A percentile compares a stretch with the other conserved stretches of the same genome.
These are phyloP conservation scores for Tigriopus japonicus DNA, from an alignment of 1,140 invertebrate genomes.

Conservation along the genomic window DNA sequence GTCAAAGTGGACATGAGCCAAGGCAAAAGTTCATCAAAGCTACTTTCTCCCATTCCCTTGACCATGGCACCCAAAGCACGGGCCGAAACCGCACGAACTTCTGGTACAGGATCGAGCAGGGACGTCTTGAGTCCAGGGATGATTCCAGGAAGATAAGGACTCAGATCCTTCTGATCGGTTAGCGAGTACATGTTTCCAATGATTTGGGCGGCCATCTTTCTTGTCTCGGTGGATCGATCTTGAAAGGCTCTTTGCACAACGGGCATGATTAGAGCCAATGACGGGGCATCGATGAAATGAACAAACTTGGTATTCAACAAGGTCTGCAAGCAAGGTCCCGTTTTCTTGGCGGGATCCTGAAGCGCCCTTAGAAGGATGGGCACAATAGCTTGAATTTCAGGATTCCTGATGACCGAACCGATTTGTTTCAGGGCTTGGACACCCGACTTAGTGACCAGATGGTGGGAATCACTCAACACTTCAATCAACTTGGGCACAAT, in stretches of 20 bases:
- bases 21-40: slow-evolving; percentile 81
- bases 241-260: slow-evolving; percentile 92
- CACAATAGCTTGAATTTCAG: slow-evolving; percentile 82
- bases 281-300: slow-evolving; percentile 97
- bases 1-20: slow-evolving; percentile 99
- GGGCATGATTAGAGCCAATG: slow-evolving; percentile 95
- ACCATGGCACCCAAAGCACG: slow-evolving; percentile 77
- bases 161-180: slow-evolving; percentile 94
- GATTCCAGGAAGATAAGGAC: slow-evolving; percentile 86
- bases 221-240: slow-evolving; percentile 87
- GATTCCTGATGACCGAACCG: slow-evolving; percentile 92
- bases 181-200: slow-evolving; percentile 94
- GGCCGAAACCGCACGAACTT: slow-evolving; percentile 40
- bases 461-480: slow-evolving; percentile 89
- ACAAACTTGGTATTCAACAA: slow-evolving; percentile 94
- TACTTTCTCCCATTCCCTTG: slow-evolving; percentile 80
- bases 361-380: slow-evolving; percentile 75
- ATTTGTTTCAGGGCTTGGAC: slow-evolving; percentile 88
- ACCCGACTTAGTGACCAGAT: slow-evolving; percentile 91
- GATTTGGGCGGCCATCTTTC: slow-evolving; percentile 88
- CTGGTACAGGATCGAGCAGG: slow-evolving; percentile 89
- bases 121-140: slow-evolving; percentile 93
- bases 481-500: slow-evolving; percentile 98
- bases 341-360: slow-evolving; percentile 91
- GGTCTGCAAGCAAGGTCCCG: slow-evolving; percentile 70